Base-by-base conservation (phyloP, 2,113 vertebrate species). In the Eudyptes chrysolophus region DNA sequence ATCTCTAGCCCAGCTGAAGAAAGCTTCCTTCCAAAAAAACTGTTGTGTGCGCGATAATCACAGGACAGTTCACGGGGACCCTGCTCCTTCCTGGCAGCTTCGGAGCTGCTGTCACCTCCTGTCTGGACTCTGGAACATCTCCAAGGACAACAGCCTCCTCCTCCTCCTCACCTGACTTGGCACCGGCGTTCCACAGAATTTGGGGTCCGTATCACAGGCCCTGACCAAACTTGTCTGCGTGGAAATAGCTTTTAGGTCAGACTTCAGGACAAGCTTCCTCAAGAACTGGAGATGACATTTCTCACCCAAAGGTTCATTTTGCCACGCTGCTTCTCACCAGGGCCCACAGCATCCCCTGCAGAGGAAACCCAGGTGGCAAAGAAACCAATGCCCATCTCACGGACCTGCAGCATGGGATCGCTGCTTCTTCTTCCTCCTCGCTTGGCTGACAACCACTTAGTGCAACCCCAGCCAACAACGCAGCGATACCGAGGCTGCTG, bases 171-270 rank as follows among this genome's bases (percentile, higher is more conserved):
- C 34, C 55, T 29, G 1, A 3, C 78, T 10, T 52, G 42, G 15
- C 19, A 34, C 30, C 5, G 1, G 3, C 5, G 3, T 4, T 30
- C 34, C 57, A 14, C 7, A 32, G 55, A 78, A 62, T 49, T 5
- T 34, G 66, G 58, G 61, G 30, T 49, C 52, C 0, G 0, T 0
- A 64, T 3, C 13, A 13, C 0, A 3, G 8, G 20, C 20, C 13
- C 14, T 13, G 24, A 55, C 22, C 57, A 76, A 87, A 65, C 32
- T 4, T 22, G 5, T 19, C 60, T 30, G 29, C 9, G 4, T n/a
- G 54, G 57, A 82, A 70, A 68, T 1, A 62, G 13, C 38, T 54
- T 54, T 68, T 20, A 54, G 48, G 20, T 83, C 7, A 71, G 48
- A 34, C 6, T 30, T 26, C 7, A 22, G 36, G 52, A 81, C 29